Conservation (phyloP, 2,888 invertebrate species). For the Cordilura impudica region DNA sequence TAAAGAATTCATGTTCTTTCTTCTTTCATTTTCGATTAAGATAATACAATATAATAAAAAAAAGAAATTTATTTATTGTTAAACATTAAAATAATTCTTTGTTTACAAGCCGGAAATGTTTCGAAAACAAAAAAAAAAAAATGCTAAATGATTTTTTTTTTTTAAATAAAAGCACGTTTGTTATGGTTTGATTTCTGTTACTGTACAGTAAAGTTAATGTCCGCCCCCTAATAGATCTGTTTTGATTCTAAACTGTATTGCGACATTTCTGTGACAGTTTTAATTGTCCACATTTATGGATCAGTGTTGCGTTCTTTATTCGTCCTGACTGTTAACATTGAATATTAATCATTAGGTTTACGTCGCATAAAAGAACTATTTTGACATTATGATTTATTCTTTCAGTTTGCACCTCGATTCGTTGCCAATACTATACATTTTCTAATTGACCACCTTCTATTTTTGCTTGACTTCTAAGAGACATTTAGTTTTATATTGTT, state of each 20-base stretch:
- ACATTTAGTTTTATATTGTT: slow-evolving; percentile 10
- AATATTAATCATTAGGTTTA: slow-evolving; percentile 49
- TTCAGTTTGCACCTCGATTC: slow-evolving; percentile 40
- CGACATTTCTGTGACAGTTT: not conserved
- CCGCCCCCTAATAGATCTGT: too few species aligned
- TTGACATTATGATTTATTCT: slow-evolving; percentile 52
- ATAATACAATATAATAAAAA: not conserved
- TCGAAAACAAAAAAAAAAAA: too few species aligned
- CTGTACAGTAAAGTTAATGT: too few species aligned
- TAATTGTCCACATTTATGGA: not conserved
- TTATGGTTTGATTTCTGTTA: too few species aligned
- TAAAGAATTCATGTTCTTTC: slow-evolving; percentile 2
- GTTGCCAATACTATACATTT: slow-evolving; percentile 26
- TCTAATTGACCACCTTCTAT: slow-evolving; percentile 40
- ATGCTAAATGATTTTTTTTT: not conserved
- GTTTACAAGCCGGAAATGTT: not conserved
- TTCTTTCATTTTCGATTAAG: not conserved
- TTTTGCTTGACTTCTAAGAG: not conserved
- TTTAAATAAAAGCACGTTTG: too few species aligned
- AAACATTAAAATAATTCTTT: not conserved
- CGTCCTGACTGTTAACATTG: not conserved
- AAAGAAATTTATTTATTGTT: not conserved
- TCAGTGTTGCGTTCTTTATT: too few species aligned
- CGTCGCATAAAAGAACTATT: slow-evolving; percentile 23
- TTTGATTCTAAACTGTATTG: not conserved